phyloP scores from a whole-genome alignment of 2,888 invertebrate genomes.

The Zygothrica quintamaculata region DNA sequence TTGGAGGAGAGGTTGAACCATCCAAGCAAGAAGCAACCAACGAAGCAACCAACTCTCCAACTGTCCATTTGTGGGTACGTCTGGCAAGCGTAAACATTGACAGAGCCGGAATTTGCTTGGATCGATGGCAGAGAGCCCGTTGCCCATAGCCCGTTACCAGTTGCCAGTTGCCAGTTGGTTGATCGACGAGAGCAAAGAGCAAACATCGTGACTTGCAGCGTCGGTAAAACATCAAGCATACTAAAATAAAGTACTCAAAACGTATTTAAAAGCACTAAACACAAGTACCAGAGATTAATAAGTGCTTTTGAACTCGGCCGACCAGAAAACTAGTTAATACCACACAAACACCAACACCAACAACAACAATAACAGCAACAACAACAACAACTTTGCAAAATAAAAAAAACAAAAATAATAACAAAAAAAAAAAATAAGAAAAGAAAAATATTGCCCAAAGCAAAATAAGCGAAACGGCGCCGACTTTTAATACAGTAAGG shows the following conservation, averaged over 20 bases:
- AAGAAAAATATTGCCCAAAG: constrained; percentile 5
- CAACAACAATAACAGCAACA: constrained; percentile 37
- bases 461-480: constrained; percentile 34
- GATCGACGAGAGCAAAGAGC: constrained; percentile 38
- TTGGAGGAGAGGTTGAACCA: constrained; percentile 18
- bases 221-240: constrained; percentile 80
- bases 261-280: constrained; percentile 81
- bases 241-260: constrained; percentile 82
- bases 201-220: constrained; percentile 74
- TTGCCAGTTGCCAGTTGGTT: constrained; percentile 13
- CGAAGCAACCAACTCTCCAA: constrained; percentile 5
- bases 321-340: constrained; percentile 82
- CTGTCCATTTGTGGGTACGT: constrained; percentile 11
- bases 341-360: constrained; percentile 47
- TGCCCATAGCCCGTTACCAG: too few species aligned
- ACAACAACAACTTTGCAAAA: constrained; percentile 34
- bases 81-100: constrained; percentile 24
- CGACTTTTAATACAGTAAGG: constrained; percentile 26
- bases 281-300: constrained; percentile 82
- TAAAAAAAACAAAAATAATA: constrained; percentile 3
- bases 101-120: constrained; percentile 22
- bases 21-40: constrained; percentile 3
- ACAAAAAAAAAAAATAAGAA: neutral
- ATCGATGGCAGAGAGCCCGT: constrained; percentile 41
- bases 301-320: constrained; percentile 83